These are phyloP conservation scores for Novumbra hubbsi DNA, from an alignment of 2,797 vertebrate species.

Conservation along the genomic window DNA sequence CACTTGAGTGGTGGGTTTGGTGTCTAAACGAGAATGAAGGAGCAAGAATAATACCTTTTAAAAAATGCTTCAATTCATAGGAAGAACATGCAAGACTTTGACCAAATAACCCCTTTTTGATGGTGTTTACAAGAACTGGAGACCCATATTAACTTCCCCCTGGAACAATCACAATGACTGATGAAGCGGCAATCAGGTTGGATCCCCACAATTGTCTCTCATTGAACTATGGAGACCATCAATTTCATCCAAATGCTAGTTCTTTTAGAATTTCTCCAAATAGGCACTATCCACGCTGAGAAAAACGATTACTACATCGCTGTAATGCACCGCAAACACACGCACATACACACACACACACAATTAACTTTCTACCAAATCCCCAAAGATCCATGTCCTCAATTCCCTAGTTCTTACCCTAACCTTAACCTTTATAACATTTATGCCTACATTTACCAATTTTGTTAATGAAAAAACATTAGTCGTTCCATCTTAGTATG, in stretches of 20 bases:
- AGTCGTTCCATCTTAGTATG: background rate
- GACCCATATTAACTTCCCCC: constrained; percentile 1
- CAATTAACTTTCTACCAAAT: background rate
- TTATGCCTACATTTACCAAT: background rate
- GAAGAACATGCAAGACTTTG: constrained; percentile 6
- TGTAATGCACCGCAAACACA: background rate
- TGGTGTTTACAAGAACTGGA: background rate
- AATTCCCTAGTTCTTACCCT: too few relatives aligned
- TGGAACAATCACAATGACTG: constrained; percentile 10
- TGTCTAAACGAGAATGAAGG: background rate
- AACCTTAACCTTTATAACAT: too few relatives aligned
- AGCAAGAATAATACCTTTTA: background rate
- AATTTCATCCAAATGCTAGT: background rate
- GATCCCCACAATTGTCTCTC: constrained; percentile 8
- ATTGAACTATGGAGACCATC: constrained; percentile 10
- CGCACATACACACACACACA: background rate
- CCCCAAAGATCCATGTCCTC: background rate
- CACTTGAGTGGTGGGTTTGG: background rate
- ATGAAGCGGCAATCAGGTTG: constrained; percentile 10
- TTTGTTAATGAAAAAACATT: background rate
- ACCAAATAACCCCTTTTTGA: constrained; percentile 18
- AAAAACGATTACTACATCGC: background rate
- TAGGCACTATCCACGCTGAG: background rate
- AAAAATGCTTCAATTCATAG: constrained; percentile 15
- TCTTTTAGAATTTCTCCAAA: background rate